A percentile compares a stretch with the other conserved stretches of the same genome.
These are phyloP conservation scores for Pomatostomus ruficeps DNA, from an alignment of 2,113 vertebrate species.

Conservation along the genomic window DNA sequence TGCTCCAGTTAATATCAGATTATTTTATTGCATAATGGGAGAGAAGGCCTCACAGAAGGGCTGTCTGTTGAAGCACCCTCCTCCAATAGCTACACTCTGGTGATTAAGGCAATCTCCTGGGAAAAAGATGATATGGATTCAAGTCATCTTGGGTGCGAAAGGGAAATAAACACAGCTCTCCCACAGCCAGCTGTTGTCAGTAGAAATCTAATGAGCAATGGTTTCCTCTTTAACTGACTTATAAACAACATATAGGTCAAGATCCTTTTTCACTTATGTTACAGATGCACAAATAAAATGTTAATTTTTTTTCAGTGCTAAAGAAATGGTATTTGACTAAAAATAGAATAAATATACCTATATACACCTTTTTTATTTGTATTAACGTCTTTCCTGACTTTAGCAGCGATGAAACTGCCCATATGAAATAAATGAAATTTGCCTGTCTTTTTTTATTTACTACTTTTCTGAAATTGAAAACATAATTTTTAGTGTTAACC, in stretches of 20 bases:
- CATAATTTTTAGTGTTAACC: background rate
- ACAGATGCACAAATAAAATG: background rate
- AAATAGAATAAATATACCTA: background rate
- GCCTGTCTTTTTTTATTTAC: background rate
- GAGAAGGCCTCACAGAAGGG: background rate
- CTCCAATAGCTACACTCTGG: background rate
- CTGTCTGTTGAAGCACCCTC: background rate
- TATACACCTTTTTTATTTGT: background rate
- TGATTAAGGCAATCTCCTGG: background rate
- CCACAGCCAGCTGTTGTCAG: background rate
- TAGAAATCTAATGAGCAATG: background rate
- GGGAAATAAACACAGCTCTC: background rate
- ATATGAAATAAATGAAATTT: background rate
- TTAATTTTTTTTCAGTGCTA: background rate
- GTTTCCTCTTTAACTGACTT: background rate
- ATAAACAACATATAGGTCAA: background rate
- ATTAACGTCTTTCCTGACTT: background rate
- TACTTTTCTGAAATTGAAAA: background rate
- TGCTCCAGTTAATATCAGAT: background rate
- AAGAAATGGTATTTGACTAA: background rate
- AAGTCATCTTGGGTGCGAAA: background rate
- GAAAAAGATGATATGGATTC: background rate
- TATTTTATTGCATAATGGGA: background rate
- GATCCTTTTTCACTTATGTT: background rate
- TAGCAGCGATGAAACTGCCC: background rate